A percentile compares a stretch with the other conserved stretches of the same genome.
phyloP scores from a whole-genome alignment of 2,888 invertebrate species.

The Aproaerema taeniolella region DNA sequence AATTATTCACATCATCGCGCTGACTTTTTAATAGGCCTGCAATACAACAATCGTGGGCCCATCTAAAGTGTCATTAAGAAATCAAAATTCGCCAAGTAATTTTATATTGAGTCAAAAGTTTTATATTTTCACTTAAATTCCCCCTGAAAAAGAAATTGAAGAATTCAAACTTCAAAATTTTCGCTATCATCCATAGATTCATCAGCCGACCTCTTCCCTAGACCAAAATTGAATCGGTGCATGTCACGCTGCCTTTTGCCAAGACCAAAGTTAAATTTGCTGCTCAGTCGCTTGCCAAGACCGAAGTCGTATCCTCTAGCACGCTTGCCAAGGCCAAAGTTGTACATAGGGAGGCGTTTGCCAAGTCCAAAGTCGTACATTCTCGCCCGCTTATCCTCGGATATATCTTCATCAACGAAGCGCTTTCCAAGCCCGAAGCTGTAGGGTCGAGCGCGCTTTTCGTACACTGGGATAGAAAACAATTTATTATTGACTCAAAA shows the following conservation, averaged over 20 bases:
- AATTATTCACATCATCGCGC: no score
- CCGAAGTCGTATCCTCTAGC: conserved; percentile 73
- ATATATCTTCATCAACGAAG: conserved; percentile 41
- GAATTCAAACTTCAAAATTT: conserved; percentile 51
- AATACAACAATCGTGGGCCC: no score
- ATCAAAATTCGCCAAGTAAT: no score
- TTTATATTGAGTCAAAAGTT: no score
- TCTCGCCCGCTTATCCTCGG: conserved; percentile 56
- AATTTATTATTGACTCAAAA: no score
- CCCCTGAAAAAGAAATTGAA: conserved; percentile 23
- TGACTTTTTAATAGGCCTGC: no score
- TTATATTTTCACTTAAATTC: conserved; percentile 4
- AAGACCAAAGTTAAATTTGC: conserved; percentile 76
- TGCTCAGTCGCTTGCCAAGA: conserved; percentile 69
- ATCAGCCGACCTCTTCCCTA: conserved; percentile 71
- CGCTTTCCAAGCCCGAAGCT: conserved; percentile 85
- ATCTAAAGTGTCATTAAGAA: no score
- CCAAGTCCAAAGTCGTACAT: conserved; percentile 68
- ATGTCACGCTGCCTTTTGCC: conserved; percentile 74
- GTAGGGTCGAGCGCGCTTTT: conserved; percentile 80
- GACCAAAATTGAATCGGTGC: conserved; percentile 74
- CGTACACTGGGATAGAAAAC: conserved; percentile 41
- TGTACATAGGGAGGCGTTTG: conserved; percentile 63
- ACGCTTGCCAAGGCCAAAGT: conserved; percentile 71
- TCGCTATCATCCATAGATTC: conserved; percentile 45